phyloP scores from a whole-genome alignment of 1,140 invertebrate species.

The Penaeus vannamei region DNA sequence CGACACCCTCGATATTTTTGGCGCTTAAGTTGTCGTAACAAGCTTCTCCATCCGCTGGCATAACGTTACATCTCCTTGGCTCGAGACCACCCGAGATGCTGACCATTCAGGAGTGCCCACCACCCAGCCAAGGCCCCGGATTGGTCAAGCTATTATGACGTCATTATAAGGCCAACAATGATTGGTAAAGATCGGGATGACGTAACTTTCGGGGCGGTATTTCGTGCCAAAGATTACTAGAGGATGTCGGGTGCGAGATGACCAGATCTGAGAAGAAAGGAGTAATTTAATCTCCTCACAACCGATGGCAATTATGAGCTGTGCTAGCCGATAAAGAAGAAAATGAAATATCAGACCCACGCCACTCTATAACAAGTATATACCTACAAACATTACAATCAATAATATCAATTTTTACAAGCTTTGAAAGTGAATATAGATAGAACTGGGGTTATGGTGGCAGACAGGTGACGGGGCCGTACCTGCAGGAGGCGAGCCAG shows the following conservation, averaged over 20 bases:
- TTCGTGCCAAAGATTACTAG: not conserved
- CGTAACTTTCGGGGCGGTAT: not conserved
- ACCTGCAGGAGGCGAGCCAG: not conserved
- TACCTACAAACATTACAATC: too few species aligned
- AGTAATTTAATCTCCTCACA: too few species aligned
- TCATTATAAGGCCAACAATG: constrained; percentile 1
- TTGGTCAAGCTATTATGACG: not conserved
- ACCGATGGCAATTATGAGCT: too few species aligned
- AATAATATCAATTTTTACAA: too few species aligned
- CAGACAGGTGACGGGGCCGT: not conserved
- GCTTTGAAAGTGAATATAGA: not conserved
- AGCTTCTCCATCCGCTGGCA: not conserved
- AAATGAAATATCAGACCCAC: too few species aligned
- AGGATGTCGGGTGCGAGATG: not conserved
- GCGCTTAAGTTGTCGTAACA: not conserved
- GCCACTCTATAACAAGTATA: too few species aligned
- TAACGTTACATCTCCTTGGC: not conserved
- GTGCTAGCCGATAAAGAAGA: too few species aligned
- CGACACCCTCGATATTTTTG: not conserved
- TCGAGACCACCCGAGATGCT: constrained; percentile 22
- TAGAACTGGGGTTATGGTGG: not conserved
- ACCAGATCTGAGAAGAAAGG: too few species aligned
- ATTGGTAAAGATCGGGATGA: not conserved
- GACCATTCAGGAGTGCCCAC: constrained; percentile 21
- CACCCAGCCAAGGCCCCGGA: not conserved